Base-by-base conservation (phyloP, 2,797 vertebrate genomes). In the Phataginus tetradactyla region DNA sequence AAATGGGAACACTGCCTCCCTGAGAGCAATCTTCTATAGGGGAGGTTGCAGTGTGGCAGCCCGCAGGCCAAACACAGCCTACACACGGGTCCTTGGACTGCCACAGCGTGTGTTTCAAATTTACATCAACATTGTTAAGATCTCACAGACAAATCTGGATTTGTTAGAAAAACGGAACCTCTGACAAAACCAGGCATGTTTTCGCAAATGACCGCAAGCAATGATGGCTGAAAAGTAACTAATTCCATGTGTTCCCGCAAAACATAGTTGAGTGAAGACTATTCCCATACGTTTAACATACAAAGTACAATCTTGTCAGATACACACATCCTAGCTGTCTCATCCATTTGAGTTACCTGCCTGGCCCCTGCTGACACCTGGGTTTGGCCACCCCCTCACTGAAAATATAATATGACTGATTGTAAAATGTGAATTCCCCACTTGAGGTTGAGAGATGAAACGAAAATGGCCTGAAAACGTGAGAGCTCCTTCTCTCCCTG, bases 221-320 rank as follows among this genome's bases (percentile, higher is more conserved):
- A 0, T 0, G 20, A 49, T 0, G 10, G 63, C 45, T 4, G 34
- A 25, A 3, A 15, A 14, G 10, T 0, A 0, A 34, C 34, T 57
- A 7, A 15, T 71, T 15, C 63, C 0, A 0, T 0, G 17, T 5
- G 3, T 11, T 2, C 55, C 91, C n/a, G 2, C 20, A 5, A 69
- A 74, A 39, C 17, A 42, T 0, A 18, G 42, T 23, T 49, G 1
- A 27, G 27, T 5, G 15, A 69, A 27, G 83, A 37, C 0, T 3
- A 51, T 32, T 27, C 87, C 23, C 1, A 4, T 0, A 3, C 0
- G 1, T 7, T 39, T 4, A 15, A 64, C 7, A 1, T 0, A 21
- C 27, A 5, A 5, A 15, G 34, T 4, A 8, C 0, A 13, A 13
- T 7, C 4, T 13, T 17, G 20, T 8, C 37, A 18, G 29, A 3